These are phyloP conservation scores for Chiloscyllium plagiosum DNA, from an alignment of 2,113 vertebrate genomes.

Conservation along the genomic window DNA sequence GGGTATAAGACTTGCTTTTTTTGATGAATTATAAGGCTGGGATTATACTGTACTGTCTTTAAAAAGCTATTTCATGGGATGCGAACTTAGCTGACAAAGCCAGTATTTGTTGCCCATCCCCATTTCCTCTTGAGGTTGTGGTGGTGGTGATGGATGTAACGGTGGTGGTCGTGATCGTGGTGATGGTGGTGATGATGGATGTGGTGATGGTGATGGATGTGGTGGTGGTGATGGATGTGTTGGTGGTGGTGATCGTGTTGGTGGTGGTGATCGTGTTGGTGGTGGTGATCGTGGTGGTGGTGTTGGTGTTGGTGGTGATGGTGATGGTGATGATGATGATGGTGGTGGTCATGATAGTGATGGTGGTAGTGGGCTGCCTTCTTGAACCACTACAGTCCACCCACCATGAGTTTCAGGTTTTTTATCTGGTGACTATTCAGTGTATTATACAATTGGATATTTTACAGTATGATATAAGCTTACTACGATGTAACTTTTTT, in stretches of 20 bases:
- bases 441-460: not conserved
- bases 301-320: not conserved
- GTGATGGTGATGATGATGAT: not conserved
- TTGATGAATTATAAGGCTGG: not conserved
- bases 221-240: too few species aligned
- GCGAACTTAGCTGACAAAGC: not conserved
- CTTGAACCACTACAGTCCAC: not conserved
- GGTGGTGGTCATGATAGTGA: too few species aligned
- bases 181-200: too few species aligned
- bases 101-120: not conserved
- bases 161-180: too few species aligned
- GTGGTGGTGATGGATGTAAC: not conserved
- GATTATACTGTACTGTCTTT: not conserved
- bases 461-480: not conserved
- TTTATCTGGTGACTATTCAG: not conserved
- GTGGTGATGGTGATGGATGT: too few species aligned
- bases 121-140: not conserved
- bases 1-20: not conserved
- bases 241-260: not conserved
- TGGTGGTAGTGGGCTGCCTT: not conserved
- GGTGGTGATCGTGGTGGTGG: too few species aligned
- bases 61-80: not conserved
- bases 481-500: not conserved
- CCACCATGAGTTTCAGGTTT: not conserved
- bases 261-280: not conserved